Base-by-base conservation (phyloP, 1,140 invertebrate genomes). In the Listronotus oregonensis region DNA sequence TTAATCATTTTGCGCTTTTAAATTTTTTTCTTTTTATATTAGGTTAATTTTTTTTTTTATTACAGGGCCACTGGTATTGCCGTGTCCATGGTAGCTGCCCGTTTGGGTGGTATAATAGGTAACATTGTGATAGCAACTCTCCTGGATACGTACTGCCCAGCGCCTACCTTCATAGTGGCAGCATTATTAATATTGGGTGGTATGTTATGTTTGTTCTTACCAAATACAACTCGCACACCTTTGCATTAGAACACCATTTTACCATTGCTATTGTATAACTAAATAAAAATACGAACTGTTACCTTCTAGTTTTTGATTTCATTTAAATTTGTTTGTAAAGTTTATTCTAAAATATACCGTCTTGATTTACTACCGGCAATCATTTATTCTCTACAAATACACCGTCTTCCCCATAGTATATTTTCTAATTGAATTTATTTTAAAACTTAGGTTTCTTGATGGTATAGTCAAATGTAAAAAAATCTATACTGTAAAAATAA, bases 121-220 rank as follows among this genome's bases (percentile, higher is more conserved):
- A 94, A 93, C 81, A 89, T 94, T 67, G 90, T 93, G 44, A 93
- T 94, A 69, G 91, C 91, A 44, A 86, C 89, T 67, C 81, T 94
- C 34, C 75, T 94, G 69, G 91, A 94, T 79, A 82, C 87, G 73
- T 92, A 90, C 76, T 94, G 91, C 80, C 91, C 91, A 31, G 89
- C 90, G 54, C 91, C 91, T 42, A 93, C 90, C 42, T 93, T 93
- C 78, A 92, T 94, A 50, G 90, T 94, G 12, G 91, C 91, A 62
- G 86, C 82, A 39, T 84, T 93, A 63, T 83, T 93, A 54, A 90
- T 91, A 67, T 86, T 90, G 72, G 91, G 91, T 75, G 91, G 91
- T 62, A 82, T 94, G 47, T 87, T 94, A 78, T 92, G 91, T 79
- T 83, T 94, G 73, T 87, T 91, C 81, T 81, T 94, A 81, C 91